Evolutionary conservation across 1,140 invertebrate species (phyloP).

Genomic region (Heliconius congener): DNA sequence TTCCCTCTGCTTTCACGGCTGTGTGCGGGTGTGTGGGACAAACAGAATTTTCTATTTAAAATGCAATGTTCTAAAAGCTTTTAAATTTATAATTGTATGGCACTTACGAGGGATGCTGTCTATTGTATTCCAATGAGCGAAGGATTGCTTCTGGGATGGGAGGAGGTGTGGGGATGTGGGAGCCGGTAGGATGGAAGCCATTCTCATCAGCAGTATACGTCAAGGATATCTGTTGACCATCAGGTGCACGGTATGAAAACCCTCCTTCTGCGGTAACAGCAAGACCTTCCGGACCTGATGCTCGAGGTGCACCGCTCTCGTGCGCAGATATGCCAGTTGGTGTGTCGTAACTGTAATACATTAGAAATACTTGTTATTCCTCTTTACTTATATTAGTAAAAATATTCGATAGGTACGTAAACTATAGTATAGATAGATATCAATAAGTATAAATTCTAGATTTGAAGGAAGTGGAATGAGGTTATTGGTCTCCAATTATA

Average conservation of each 20-base stretch:
- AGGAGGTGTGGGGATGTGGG: slow-evolving; percentile 90
- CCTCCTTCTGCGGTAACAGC: slow-evolving; percentile 84
- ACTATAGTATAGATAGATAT: too few species aligned
- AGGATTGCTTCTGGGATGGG: slow-evolving; percentile 84
- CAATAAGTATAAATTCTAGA: too few species aligned
- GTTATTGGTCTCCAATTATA: too few species aligned
- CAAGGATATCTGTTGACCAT: slow-evolving; percentile 86
- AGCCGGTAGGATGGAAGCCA: slow-evolving; percentile 88
- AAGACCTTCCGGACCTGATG: slow-evolving; percentile 82
- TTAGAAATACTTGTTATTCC: not conserved
- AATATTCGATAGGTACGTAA: not conserved
- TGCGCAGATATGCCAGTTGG: slow-evolving; percentile 86
- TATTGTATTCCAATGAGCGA: slow-evolving; percentile 66
- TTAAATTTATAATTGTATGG: not conserved
- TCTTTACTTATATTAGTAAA: not conserved
- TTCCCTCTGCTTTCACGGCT: too few species aligned
- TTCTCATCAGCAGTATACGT: slow-evolving; percentile 91
- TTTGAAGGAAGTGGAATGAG: too few species aligned
- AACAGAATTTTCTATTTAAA: too few species aligned
- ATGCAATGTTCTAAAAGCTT: too few species aligned
- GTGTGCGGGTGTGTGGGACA: too few species aligned
- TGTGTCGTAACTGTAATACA: slow-evolving; percentile 79
- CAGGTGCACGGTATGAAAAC: slow-evolving; percentile 88
- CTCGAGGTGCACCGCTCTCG: slow-evolving; percentile 85
- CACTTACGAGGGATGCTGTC: slow-evolving; percentile 69